These are phyloP conservation scores for Cirrhinus mrigala DNA, from an alignment of 2,797 vertebrate species.

Conservation along the genomic window DNA sequence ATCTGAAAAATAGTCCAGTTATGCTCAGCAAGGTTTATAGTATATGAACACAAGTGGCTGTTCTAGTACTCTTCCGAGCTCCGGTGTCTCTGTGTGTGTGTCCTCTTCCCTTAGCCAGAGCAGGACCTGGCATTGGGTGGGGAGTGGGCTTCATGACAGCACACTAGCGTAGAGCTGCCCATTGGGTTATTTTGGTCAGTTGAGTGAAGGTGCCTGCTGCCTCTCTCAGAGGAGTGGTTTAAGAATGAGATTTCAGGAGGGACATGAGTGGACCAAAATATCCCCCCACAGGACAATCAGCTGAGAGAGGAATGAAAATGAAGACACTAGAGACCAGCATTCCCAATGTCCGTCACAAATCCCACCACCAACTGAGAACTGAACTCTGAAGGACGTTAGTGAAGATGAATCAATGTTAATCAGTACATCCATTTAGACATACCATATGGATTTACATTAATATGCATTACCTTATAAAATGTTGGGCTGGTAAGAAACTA, in stretches of 20 bases:
- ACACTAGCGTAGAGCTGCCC: conserved; percentile 72
- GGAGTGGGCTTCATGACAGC: conserved; percentile 68
- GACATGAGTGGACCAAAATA: conserved; percentile 82
- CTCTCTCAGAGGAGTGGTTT: conserved; percentile 55
- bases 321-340: conserved; percentile 63
- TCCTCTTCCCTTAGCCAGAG: conserved; percentile 47
- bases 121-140: conserved; percentile 58
- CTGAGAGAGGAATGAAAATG: conserved; percentile 60
- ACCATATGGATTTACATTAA: not conserved
- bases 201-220: conserved; percentile 83
- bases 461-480: not conserved
- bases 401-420: not conserved
- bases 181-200: conserved; percentile 88
- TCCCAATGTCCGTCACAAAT: conserved; percentile 37
- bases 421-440: not conserved
- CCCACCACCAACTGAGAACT: conserved; percentile 36
- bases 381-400: not conserved
- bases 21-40: conserved; percentile 1
- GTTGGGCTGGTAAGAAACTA: too few relatives aligned
- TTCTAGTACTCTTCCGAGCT: not conserved
- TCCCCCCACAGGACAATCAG: conserved; percentile 77
- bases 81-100: conserved; percentile 13
- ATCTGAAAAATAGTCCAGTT: conserved; percentile 2
- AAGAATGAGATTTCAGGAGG: conserved; percentile 59
- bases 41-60: not conserved